These are phyloP conservation scores for Zaprionus lachaisei DNA, from an alignment of 1,140 invertebrate genomes.

Conservation along the genomic window DNA sequence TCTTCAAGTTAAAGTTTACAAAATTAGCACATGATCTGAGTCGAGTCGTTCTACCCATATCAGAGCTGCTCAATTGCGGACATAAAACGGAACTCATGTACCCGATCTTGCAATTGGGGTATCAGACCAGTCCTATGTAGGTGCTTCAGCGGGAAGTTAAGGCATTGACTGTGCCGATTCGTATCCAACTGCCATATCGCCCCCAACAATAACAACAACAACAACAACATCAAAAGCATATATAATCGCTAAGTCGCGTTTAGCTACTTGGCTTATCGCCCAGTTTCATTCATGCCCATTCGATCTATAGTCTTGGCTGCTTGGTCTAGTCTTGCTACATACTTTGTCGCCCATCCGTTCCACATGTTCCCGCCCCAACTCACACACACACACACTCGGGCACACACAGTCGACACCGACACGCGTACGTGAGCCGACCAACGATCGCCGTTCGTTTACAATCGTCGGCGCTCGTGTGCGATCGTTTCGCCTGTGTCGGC, in stretches of 20 bases:
- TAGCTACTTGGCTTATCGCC: constrained; percentile 51
- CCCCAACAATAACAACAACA: constrained; percentile 39
- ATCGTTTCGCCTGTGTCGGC: constrained; percentile 26
- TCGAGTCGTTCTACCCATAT: constrained; percentile 26
- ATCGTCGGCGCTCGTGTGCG: constrained; percentile 1
- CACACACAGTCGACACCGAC: constrained; percentile 63
- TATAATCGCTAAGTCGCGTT: constrained; percentile 19
- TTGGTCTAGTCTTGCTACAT: constrained; percentile 63
- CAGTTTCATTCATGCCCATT: constrained; percentile 64
- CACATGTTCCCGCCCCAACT: constrained; percentile 40
- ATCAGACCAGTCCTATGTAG: constrained; percentile 49
- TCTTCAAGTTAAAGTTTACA: background rate
- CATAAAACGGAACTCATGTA: constrained; percentile 68
- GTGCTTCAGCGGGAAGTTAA: constrained; percentile 40
- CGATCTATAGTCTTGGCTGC: constrained; percentile 55
- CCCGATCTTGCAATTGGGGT: constrained; percentile 63
- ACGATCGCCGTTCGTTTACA: constrained; percentile 11
- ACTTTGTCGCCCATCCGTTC: constrained; percentile 65
- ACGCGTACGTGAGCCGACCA: constrained; percentile 60
- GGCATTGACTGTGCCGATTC: constrained; percentile 30
- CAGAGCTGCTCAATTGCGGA: constrained; percentile 31
- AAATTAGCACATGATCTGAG: constrained; percentile 17
- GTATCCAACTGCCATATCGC: constrained; percentile 36
- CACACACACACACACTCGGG: constrained; percentile 16
- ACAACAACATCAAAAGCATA: background rate